Base-by-base conservation (phyloP, 92 coral and sea anemone genomes). In the Parazoanthus darwini region DNA sequence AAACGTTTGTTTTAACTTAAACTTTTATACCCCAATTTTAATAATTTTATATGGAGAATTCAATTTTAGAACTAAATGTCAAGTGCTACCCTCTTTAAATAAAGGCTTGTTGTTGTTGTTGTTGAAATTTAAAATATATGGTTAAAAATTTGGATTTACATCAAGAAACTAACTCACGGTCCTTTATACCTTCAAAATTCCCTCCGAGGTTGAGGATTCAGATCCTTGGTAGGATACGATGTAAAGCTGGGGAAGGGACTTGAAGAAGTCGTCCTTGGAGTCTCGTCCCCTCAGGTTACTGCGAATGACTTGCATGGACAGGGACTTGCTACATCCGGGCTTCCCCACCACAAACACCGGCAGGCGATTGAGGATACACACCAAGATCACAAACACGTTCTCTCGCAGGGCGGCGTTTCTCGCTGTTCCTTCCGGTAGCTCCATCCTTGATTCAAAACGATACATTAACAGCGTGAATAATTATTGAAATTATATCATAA, bases 341-440 rank as follows among this genome's bases (percentile, higher is more conserved):
- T 89, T 89, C 38, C 91, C 91, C 63, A 89, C 91, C 37, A 89
- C 91, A 54, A 89, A 89, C 43, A 89, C 91, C 68, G 90, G 90
- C 37, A 88, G 84, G 25, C 90, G 79, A 51, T 88, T 88, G 38
- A 88, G 86, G 35, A 88, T 88, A 59, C 86, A 88, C 71, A 88
- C 90, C 82, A 88, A 33, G 56, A 88, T 88, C 2, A 88, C 90
- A 81, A 88, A 88, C n/a, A 89, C 91, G 37, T 89, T 89, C 82
- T 89, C 91, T 0, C 91, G 91, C 18, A 89, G 87, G 42, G 91
- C 91, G 43, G 91, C 82, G 37, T 89, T 89, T 75, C 88, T 74
- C 3, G 91, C 91, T 38, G 91, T 89, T 58, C 91, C 91, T 63
- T 75, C 71, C 70, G 91, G 91, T 1, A 89, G 83, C 74, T 89